Evolutionary conservation across 2,888 invertebrate species (phyloP), one percentile per base, ranked within the genome.

Genomic region (Zhuqinia jingwanae): DNA sequence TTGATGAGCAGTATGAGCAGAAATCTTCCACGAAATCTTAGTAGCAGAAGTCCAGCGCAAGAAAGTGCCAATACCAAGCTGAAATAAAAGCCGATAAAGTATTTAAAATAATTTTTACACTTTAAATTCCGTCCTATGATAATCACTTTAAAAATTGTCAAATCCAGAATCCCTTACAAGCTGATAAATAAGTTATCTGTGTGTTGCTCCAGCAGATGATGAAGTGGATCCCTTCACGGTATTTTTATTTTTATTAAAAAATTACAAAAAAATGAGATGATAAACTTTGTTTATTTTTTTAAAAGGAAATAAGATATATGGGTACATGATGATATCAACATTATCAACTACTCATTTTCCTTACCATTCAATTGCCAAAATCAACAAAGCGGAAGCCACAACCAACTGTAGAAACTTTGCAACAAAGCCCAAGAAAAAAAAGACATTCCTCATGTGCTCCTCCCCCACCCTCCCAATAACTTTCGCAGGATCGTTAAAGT

Each of bases 401-500:
- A 70, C 70, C 70, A 70, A 15, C 70, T 70, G 70, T 22, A 70
- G 42, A 25, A 70, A 70, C n/a, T 70, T 70, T 13, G 70, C 70
- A 42, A 70, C 45, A 45, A 70, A 70, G 1, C 70, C 70, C 70
- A 70, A n/a, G n/a, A 70, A 45, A 45, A 70, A 70, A 6, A 70
- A 17, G 0, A 70, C 70, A 47, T 70, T 70, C 22, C 27, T 70
- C 70, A 70, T 70, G 45, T 70, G 70, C 45, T 70, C 70, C 47
- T 70, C 70, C n/a, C 70, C 70, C 42, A 70, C 70, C 3, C 45
- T 10, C 25, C 70, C 70, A 45, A 70, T 70, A 1, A 45, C 15
- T 27, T 70, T 70, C 17, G 70, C 70, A 20, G 70, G 70, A 45
- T 70, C 70, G 42, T 70, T 70, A 20, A 70, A 22, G 1, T 70